Base-by-base conservation (phyloP, 1,140 invertebrate genomes). In the Halesus radiatus region DNA sequence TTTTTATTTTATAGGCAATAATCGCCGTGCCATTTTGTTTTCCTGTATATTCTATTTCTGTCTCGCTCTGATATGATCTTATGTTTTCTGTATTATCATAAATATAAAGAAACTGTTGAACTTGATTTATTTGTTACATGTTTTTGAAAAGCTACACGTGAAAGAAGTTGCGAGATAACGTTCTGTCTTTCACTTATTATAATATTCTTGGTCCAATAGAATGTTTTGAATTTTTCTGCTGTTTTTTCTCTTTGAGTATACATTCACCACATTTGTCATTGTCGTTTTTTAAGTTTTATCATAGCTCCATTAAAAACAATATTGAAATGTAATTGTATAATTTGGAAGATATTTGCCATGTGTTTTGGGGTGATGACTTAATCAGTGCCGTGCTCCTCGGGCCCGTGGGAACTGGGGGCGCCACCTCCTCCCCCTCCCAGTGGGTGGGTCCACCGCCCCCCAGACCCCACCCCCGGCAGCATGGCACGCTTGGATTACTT, bases 1-100 rank as follows among this genome's bases (percentile, higher is more conserved):
- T 81, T 81, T 75, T 81, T 81, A 68, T 68, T 78, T 75, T 80
- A 77, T 85, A 85, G 85, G 84, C 85, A 81, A 85, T 84, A 77
- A 80, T 79, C 80, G 75, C 80, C 77, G 72, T 80, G 73, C 79
- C 79, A 66, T 83, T 79, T 79, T 81, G 66, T 78, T 83, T 80
- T 80, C 77, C 76, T 83, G 70, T 83, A 83, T 78, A 83, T 83
- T 83, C 68, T 83, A 66, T 80, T 72, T 80, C 74, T 83, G 70
- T 83, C 78, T 80, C 78, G 70, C 81, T 82, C 81, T 83, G 81
- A 83, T 78, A 83, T 83, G 79, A 83, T 64, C 53, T 80, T 78
- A 54, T 68, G 70, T 83, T 82, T 70, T 66, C 64, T 81, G 60
- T 82, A 76, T 52, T 50, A 66, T 80, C 79, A 75, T 72, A 53